Evolutionary conservation across 2,113 vertebrate genomes (phyloP), one percentile per base, ranked within the genome.

Genomic region (Lasiurus cinereus): DNA sequence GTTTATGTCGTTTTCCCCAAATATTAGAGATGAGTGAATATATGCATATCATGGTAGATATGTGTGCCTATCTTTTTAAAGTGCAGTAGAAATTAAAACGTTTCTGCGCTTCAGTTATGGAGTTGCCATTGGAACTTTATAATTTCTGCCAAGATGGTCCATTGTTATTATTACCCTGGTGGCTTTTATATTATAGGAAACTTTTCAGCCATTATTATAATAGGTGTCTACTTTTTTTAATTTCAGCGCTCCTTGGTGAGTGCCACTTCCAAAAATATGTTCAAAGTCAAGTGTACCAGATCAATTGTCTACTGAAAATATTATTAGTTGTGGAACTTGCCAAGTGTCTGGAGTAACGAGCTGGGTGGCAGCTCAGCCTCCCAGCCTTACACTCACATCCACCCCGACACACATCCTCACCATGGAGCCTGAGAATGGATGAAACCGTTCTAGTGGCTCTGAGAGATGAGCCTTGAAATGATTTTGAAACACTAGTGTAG

Each of bases 31-130:
- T 85, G 66, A 64, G 72, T 85, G 67, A 67, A 56, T 31, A 14
- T 33, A 0, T 69, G 70, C 84, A 22, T 95, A 96, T 97, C 62
- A 31, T 66, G 27, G 82, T 72, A 46, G 13, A 62, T 29, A 62
- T 43, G 24, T 62, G 43, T 31, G 79, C 79, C 31, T 62, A 62
- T 76, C 89, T 94, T 64, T 87, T 93, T 95, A 84, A 88, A 79
- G 82, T 83, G 36, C 94, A 79, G 43, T 89, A 88, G 54, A 94
- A 76, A 69, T 77, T 0, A 48, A 8, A 50, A 48, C 84, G 48
- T 92, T 83, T 54, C 77, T 95, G 73, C 92, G 88, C 59, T 90
- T 83, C 1, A 12, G 5, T 69, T 79, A 56, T 36, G 29, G 64
- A 79, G 78, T 80, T 83, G 50, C 90, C 88, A 33, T 86, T 66